Evolutionary conservation across 2,888 invertebrate species (phyloP).

Genomic region (Ophion ellenae): DNA sequence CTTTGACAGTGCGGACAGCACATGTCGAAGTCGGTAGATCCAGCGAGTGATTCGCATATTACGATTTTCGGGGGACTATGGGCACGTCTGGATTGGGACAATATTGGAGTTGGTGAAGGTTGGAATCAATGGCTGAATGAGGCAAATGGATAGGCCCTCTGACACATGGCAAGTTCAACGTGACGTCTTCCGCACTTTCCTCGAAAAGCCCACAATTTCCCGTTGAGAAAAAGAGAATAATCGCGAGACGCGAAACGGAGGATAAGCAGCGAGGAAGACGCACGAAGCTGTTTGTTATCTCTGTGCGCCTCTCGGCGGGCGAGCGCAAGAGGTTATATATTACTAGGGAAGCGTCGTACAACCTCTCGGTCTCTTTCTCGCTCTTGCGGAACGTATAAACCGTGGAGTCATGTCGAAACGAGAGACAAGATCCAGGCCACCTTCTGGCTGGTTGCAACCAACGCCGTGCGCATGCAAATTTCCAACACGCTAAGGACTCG

Average conservation of each 20-base stretch:
- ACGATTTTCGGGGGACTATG: no score
- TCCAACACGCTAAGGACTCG: slow-evolving; percentile 26
- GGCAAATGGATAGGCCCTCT: background rate
- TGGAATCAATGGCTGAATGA: background rate
- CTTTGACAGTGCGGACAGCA: no score
- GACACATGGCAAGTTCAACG: background rate
- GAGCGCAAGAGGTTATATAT: slow-evolving; percentile 68
- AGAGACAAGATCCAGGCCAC: slow-evolving; percentile 78
- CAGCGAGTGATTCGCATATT: no score
- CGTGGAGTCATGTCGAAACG: slow-evolving; percentile 74
- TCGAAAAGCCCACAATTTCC: background rate
- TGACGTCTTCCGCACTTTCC: background rate
- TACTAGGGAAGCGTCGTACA: slow-evolving; percentile 62
- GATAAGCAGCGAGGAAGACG: slow-evolving; percentile 54
- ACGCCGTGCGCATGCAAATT: slow-evolving; percentile 38
- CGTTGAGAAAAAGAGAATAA: background rate
- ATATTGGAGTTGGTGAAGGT: background rate
- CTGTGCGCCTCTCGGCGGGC: slow-evolving; percentile 69
- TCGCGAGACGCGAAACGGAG: slow-evolving; percentile 29
- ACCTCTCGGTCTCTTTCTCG: slow-evolving; percentile 11
- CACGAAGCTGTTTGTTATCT: slow-evolving; percentile 75
- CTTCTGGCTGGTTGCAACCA: slow-evolving; percentile 59
- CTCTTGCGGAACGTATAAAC: slow-evolving; percentile 71
- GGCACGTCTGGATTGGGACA: no score
- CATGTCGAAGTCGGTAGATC: no score